Conservation (phyloP, 2,888 invertebrate species). For the Phengaris arion region DNA sequence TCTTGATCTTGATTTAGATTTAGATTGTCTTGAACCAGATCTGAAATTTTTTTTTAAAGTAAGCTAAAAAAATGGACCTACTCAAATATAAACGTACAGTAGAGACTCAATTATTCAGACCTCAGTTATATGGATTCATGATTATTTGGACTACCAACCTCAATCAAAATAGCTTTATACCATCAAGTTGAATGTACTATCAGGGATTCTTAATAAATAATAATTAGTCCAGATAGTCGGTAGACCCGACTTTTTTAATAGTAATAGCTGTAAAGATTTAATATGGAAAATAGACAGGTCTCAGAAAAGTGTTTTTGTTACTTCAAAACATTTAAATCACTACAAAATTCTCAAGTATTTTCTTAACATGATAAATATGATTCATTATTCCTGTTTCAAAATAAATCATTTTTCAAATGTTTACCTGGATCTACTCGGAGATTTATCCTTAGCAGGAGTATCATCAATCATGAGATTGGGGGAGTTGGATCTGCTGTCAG, state of each 20-base stretch:
- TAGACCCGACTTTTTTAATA: background rate
- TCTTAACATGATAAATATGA: background rate
- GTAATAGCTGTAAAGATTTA: no score
- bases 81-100: background rate
- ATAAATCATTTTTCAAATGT: slow-evolving; percentile 8
- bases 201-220: background rate
- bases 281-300: no score
- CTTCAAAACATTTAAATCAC: no score
- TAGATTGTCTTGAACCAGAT: slow-evolving; percentile 63
- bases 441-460: slow-evolving; percentile 60
- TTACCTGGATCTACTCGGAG: slow-evolving; percentile 68
- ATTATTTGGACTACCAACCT: no score
- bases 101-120: no score
- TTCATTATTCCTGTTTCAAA: background rate
- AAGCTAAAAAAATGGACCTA: no score
- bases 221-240: background rate
- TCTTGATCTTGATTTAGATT: slow-evolving; percentile 67
- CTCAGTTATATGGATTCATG: no score
- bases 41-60: slow-evolving; percentile 25
- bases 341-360: no score
- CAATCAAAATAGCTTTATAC: no score
- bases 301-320: no score
- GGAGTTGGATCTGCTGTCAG: slow-evolving; percentile 74
- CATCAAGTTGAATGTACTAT: no score
- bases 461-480: slow-evolving; percentile 78